These are phyloP conservation scores for Orthosia gothica DNA, from an alignment of 2,888 invertebrate genomes.

Conservation along the genomic window DNA sequence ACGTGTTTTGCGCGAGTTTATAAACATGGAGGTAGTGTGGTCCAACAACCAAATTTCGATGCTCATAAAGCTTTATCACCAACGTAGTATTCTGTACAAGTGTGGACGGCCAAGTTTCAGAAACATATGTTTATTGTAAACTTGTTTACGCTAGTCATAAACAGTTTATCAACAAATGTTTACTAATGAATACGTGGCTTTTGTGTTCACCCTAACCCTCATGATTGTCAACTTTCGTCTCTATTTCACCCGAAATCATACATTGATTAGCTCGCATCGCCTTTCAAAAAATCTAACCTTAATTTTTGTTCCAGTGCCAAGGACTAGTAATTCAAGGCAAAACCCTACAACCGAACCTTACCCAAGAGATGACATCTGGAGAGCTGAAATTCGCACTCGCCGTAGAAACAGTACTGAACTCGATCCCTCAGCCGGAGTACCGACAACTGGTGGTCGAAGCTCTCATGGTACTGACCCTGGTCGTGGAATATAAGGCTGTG, in stretches of 20 bases:
- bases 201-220: too few species aligned
- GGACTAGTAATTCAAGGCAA: slow-evolving; percentile 98
- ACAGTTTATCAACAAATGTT: too few species aligned
- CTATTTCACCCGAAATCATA: neutral
- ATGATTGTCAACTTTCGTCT: too few species aligned
- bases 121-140: too few species aligned
- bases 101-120: too few species aligned
- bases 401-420: slow-evolving; percentile 99
- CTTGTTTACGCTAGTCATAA: too few species aligned
- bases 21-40: too few species aligned
- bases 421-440: slow-evolving; percentile 99
- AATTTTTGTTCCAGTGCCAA: slow-evolving; percentile 93
- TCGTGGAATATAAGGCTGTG: slow-evolving; percentile 96
- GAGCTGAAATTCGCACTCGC: slow-evolving; percentile 99
- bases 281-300: neutral
- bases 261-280: neutral
- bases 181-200: too few species aligned
- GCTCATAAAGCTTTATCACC: too few species aligned
- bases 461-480: slow-evolving; percentile 98
- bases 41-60: too few species aligned
- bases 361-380: slow-evolving; percentile 99
- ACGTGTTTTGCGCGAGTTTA: too few species aligned
- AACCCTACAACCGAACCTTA: slow-evolving; percentile 97
- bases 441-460: slow-evolving; percentile 99
- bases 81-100: too few species aligned